Percentiles rank a stretch among this genome's conserved stretches.
Conservation (phyloP, 2,888 invertebrate species). For the Bruchidius siliquastri region DNA sequence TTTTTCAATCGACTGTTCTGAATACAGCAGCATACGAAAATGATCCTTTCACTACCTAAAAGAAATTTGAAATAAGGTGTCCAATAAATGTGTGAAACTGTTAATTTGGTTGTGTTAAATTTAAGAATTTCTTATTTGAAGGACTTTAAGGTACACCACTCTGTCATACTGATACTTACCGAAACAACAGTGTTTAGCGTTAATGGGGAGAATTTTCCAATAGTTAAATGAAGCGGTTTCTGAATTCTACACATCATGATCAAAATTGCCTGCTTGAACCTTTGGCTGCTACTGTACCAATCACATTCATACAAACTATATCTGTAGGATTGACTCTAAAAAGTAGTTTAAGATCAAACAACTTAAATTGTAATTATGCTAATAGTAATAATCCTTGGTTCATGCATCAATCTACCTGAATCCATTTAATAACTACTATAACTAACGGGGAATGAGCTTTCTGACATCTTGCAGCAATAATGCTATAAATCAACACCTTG, state of each 20-base stretch:
- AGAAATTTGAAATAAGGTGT: too few species aligned
- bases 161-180: conserved; percentile 19
- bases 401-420: too few species aligned
- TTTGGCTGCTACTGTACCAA: conserved; percentile 25
- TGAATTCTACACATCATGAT: conserved; percentile 29
- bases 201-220: conserved; percentile 31
- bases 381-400: too few species aligned
- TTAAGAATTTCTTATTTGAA: too few species aligned
- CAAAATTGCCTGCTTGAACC: conserved; percentile 28
- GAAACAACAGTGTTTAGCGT: conserved; percentile 23
- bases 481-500: too few species aligned
- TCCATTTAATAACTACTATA: too few species aligned
- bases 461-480: too few species aligned
- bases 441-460: too few species aligned
- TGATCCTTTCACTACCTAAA: not conserved
- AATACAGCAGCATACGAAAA: not conserved
- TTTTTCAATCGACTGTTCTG: not conserved
- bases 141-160: too few species aligned
- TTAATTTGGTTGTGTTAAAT: too few species aligned
- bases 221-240: conserved; percentile 26
- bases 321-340: conserved; percentile 21
- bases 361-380: too few species aligned
- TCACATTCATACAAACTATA: conserved; percentile 21
- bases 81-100: too few species aligned
- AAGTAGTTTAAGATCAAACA: not conserved